Base-by-base conservation (phyloP, 37 sponge, comb jelly and placozoan genomes). In the Tethya wilhelma region DNA sequence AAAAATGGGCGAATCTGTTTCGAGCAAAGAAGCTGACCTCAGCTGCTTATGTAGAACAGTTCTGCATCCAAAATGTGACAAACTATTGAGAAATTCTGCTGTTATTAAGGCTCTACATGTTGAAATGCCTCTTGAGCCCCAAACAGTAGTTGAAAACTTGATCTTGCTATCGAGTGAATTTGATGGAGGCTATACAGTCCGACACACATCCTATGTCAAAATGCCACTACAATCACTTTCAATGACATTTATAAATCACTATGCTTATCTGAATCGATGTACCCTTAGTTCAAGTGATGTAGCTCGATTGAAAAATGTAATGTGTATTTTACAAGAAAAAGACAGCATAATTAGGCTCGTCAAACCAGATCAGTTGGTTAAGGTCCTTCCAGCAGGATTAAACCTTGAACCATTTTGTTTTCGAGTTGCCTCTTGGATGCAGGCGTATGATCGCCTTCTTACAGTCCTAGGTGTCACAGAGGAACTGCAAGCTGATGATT, bases 361-460 rank as follows among this genome's bases (percentile, higher is more conserved):
- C 25, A 73, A 73, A n/a, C 75, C 69, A 53, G 4, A 25, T 19
- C 84, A 83, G 31, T 56, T 83, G 4, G 75, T 74, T 43, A 59
- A 3, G 39, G 4, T 28, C n/a, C 1, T 72, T 26, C 73, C 82
- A 41, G 1, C 20, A 20, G 32, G 40, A 4, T 57, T 8, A 9
- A 22, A 43, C 33, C 31, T 83, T 2, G 66, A 66, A 22, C 84
- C 84, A 17, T 83, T 74, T 34, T 74, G 84, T 59, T 83, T 69
- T 43, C 20, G 45, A 67, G 55, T 67, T 71, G 31, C 75, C 67
- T 29, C 74, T 56, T 53, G 67, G 66, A 19, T 83, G n/a, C 22
- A 7, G 30, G 20, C 2, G 42, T 83, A 30, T 45, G 32, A 12
- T 28, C 59, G 42, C 11, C 31, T 81, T 0, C 40, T 71, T 28